Percentiles rank a stretch among this genome's conserved stretches.
Evolutionary conservation across 2,113 vertebrate genomes (phyloP).

Genomic region (Limnothrissa miodon): DNA sequence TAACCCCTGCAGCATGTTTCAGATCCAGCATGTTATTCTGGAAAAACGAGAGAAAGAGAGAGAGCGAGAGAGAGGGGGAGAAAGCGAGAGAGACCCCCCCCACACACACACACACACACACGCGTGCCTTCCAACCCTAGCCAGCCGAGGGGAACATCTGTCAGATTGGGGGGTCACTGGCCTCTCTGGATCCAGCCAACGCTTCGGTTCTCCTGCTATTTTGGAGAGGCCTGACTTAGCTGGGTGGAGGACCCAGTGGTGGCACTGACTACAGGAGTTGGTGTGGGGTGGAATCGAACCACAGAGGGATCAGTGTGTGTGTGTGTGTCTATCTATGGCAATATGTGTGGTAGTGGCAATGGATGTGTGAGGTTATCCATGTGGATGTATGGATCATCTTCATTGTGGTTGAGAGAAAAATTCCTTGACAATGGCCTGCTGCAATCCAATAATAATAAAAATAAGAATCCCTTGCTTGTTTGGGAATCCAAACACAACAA

Average conservation of each 20-base stretch:
- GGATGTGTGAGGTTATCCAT: background rate
- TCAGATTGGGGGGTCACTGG: constrained; percentile 31
- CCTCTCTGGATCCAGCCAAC: background rate
- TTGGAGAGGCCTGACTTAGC: constrained; percentile 47
- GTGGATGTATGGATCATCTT: background rate
- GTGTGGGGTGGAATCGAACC: constrained; percentile 27
- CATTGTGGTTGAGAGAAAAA: background rate
- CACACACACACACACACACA: background rate
- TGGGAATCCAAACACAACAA: background rate
- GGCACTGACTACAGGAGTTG: constrained; percentile 32
- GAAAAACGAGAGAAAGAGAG: constrained; percentile 23
- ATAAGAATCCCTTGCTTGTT: background rate
- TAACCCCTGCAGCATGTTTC: background rate
- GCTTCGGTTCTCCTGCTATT: constrained; percentile 57
- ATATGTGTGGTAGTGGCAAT: constrained; percentile 20
- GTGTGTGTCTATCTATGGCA: background rate
- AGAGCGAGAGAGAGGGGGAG: background rate
- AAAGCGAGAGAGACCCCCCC: constrained; percentile 22
- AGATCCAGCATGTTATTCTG: constrained; percentile 9
- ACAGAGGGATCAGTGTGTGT: constrained; percentile 20
- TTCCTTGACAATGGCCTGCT: background rate
- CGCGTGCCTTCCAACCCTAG: constrained; percentile 3
- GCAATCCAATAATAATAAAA: background rate
- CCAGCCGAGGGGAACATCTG: constrained; percentile 50
- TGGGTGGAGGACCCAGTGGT: constrained; percentile 46